Evolutionary conservation across 2,113 vertebrate genomes (phyloP).

Genomic region (Hippocampus mohnikei): DNA sequence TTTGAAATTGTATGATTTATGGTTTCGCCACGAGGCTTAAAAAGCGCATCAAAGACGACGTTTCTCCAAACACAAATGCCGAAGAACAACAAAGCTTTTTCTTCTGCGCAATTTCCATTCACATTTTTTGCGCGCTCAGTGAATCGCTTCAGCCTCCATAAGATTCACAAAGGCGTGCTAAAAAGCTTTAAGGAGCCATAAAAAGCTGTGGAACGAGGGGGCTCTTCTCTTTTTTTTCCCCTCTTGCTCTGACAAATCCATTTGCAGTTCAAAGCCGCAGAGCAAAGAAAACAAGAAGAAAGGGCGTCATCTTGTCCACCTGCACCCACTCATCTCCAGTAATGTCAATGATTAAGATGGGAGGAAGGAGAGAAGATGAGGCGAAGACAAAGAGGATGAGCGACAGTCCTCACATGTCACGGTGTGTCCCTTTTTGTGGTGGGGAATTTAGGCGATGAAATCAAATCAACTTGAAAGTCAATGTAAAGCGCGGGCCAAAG

Average conservation of each 20-base stretch:
- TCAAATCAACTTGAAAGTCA: neutral
- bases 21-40: neutral
- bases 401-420: neutral
- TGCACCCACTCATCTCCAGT: constrained; percentile 34
- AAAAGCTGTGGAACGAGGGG: constrained; percentile 21
- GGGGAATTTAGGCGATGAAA: neutral
- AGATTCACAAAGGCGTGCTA: constrained; percentile 10
- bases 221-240: constrained; percentile 10
- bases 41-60: neutral
- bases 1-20: neutral
- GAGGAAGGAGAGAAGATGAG: neutral
- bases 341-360: constrained; percentile 4
- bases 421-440: constrained; percentile 35
- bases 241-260: constrained; percentile 32
- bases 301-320: constrained; percentile 7
- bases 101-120: neutral
- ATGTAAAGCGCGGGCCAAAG: too few species aligned
- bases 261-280: constrained; percentile 21
- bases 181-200: constrained; percentile 16
- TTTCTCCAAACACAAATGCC: neutral
- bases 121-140: constrained; percentile 1
- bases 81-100: neutral
- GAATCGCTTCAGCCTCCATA: constrained; percentile 12
- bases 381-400: neutral
- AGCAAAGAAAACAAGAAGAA: constrained; percentile 9